Conservation (phyloP, 2,888 invertebrate species). For the Octodonta nipae region DNA sequence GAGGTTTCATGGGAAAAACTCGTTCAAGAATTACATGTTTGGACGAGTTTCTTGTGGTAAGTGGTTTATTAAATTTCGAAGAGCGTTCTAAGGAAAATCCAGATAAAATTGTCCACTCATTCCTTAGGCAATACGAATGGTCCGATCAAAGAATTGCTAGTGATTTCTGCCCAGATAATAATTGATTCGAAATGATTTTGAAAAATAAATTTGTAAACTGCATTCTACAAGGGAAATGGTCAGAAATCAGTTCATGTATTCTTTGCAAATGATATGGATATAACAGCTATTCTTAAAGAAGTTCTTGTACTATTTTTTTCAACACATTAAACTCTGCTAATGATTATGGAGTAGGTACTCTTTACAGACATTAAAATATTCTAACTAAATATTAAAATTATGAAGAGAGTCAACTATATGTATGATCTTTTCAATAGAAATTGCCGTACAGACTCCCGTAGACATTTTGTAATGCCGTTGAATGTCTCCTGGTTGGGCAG, state of each 20-base stretch:
- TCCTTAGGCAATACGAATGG: not conserved
- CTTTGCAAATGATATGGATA: not conserved
- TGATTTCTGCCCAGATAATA: not conserved
- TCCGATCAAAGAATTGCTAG: conserved; percentile 1
- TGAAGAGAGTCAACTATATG: conserved; percentile 2
- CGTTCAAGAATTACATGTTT: not conserved
- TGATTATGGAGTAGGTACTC: not conserved
- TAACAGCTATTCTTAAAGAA: conserved; percentile 4
- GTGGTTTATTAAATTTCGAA: not conserved
- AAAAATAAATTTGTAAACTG: not conserved
- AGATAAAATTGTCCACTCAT: conserved; percentile 1
- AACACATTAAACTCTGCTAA: not conserved
- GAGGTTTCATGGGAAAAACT: not conserved
- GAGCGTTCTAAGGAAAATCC: conserved; percentile 1
- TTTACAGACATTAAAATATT: conserved; percentile 1
- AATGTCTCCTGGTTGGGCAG: conserved; percentile 3
- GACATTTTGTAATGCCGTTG: conserved; percentile 2
- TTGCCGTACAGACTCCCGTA: conserved; percentile 1
- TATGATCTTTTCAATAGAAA: conserved; percentile 2
- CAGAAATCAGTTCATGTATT: not conserved
- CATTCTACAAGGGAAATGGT: not conserved
- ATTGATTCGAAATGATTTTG: not conserved
- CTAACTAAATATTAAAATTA: not conserved
- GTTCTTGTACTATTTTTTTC: conserved; percentile 3
- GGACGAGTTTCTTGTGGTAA: not conserved